Evolutionary conservation across 2,797 vertebrate species (phyloP).

Genomic region (Xiphophorus birchmanni): DNA sequence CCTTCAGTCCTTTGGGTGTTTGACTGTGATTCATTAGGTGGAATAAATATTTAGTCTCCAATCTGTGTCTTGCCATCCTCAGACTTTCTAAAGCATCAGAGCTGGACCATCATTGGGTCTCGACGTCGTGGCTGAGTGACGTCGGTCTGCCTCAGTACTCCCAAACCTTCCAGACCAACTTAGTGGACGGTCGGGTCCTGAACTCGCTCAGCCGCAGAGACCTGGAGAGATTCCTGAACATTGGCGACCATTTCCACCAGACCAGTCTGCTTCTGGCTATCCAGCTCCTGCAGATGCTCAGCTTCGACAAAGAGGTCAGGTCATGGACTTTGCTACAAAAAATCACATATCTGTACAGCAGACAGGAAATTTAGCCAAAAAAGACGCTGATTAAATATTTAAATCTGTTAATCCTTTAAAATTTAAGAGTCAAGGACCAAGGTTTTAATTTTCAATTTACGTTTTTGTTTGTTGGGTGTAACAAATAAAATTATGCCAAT

Average conservation of each 20-base stretch:
- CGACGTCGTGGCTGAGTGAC: constrained; percentile 88
- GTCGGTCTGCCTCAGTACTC: constrained; percentile 88
- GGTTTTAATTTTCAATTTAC: not conserved
- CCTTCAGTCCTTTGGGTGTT: not conserved
- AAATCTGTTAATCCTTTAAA: not conserved
- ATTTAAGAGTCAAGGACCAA: not conserved
- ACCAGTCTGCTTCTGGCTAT: constrained; percentile 87
- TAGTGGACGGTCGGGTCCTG: constrained; percentile 87
- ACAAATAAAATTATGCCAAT: not conserved
- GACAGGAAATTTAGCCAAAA: not conserved
- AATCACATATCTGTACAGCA: not conserved
- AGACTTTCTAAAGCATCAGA: constrained; percentile 87
- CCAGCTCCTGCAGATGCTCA: constrained; percentile 85
- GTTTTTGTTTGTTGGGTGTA: not conserved
- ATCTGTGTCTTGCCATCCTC: not conserved
- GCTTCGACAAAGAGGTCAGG: constrained; percentile 88
- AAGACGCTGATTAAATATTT: not conserved
- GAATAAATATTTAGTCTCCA: not conserved
- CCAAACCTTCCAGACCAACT: constrained; percentile 85
- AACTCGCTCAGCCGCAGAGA: constrained; percentile 86
- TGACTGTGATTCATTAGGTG: not conserved
- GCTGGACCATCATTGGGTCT: constrained; percentile 90
- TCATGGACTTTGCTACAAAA: not conserved
- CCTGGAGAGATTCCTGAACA: constrained; percentile 83
- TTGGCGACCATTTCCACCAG: constrained; percentile 87